Evolutionary conservation across 2,113 vertebrate species (phyloP).

Genomic region (Syrrhaptes paradoxus): DNA sequence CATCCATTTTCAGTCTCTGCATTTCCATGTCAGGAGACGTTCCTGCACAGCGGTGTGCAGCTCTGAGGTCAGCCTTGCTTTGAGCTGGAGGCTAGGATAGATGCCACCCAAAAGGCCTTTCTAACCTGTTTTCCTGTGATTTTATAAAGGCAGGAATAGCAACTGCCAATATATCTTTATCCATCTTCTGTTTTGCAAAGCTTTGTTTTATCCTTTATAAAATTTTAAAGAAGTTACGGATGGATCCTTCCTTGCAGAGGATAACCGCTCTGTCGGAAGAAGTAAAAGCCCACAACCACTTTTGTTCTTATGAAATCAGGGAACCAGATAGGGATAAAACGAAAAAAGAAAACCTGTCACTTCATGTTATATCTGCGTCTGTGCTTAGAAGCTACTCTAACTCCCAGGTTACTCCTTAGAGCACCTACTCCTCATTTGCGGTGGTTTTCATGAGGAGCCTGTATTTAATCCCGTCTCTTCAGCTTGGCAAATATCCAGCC

Average conservation of each 20-base stretch:
- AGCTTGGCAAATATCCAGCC: neutral
- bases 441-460: neutral
- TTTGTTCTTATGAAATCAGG: neutral
- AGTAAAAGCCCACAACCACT: neutral
- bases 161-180: neutral
- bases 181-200: neutral
- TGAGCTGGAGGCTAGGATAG: neutral
- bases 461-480: neutral
- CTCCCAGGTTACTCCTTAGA: neutral
- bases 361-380: neutral
- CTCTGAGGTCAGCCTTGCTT: neutral
- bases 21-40: neutral
- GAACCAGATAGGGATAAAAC: neutral
- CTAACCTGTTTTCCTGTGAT: neutral
- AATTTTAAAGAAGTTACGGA: neutral
- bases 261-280: neutral
- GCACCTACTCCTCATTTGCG: neutral
- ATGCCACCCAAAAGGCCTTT: neutral
- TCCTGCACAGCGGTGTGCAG: neutral
- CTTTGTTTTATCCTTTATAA: neutral
- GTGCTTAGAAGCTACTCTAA: neutral
- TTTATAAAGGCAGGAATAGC: neutral
- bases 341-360: neutral
- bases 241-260: neutral
- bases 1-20: neutral